These are phyloP conservation scores for Prunella strophiata DNA, from an alignment of 2,797 vertebrate genomes.

Conservation along the genomic window DNA sequence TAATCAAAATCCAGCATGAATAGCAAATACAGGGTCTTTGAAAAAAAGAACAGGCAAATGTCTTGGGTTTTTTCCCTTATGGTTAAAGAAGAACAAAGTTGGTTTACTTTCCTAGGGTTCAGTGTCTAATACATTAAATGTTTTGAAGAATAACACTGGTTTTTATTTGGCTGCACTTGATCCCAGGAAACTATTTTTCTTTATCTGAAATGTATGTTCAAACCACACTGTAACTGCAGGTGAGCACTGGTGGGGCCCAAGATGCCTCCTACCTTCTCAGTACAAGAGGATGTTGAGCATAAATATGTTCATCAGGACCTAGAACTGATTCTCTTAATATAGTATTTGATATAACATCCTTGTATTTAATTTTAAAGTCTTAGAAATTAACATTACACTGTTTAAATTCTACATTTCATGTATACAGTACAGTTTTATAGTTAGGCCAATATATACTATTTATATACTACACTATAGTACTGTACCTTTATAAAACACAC, in stretches of 20 bases:
- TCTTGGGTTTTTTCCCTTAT: background rate
- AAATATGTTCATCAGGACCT: background rate
- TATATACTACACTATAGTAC: background rate
- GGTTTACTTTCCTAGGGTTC: background rate
- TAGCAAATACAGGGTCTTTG: background rate
- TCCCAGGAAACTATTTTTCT: background rate
- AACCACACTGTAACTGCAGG: background rate
- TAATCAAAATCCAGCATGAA: background rate
- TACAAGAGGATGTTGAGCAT: background rate
- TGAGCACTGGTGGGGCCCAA: background rate
- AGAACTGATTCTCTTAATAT: background rate
- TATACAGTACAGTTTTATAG: background rate
- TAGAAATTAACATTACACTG: background rate
- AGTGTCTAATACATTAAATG: background rate
- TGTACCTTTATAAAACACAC: background rate
- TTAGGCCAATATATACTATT: background rate
- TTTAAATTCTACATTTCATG: background rate
- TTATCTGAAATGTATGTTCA: background rate
- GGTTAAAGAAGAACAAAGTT: background rate
- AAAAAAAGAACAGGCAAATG: background rate
- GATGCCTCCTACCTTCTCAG: background rate
- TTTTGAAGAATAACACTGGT: background rate
- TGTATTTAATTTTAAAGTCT: background rate
- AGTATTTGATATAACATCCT: background rate
- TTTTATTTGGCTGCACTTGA: background rate